Conservation (phyloP, 1,140 invertebrate genomes). For the Pentalonia nigronervosa region DNA sequence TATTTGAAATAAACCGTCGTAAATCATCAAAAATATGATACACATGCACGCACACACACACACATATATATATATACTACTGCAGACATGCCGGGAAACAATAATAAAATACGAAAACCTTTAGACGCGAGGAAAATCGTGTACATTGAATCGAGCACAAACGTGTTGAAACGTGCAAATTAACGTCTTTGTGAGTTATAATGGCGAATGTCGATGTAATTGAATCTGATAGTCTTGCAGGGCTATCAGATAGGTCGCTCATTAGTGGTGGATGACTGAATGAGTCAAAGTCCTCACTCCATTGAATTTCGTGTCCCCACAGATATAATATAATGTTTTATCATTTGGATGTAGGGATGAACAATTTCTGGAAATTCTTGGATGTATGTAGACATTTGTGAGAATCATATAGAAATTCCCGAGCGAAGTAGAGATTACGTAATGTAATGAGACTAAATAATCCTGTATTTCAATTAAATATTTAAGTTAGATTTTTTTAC, state of each 20-base stretch:
- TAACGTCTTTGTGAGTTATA: background rate
- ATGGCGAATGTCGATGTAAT: background rate
- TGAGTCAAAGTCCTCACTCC: background rate
- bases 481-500: too few relatives aligned
- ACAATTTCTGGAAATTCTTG: too few relatives aligned
- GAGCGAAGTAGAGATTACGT: too few relatives aligned
- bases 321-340: background rate
- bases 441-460: too few relatives aligned
- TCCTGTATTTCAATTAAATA: too few relatives aligned
- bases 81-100: background rate
- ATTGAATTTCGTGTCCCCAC: background rate
- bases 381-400: too few relatives aligned
- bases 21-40: constrained; percentile 19
- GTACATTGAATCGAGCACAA: background rate
- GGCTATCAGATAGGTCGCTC: background rate
- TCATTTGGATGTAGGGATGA: background rate
- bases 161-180: background rate
- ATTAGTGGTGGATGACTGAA: background rate
- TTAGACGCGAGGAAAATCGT: background rate
- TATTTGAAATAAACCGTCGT: constrained; percentile 19
- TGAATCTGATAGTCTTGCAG: background rate
- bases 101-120: background rate
- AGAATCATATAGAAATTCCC: too few relatives aligned
- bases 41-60: background rate
- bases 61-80: background rate